Conservation (phyloP, 2,113 vertebrate species). For the Sus scrofa region DNA sequence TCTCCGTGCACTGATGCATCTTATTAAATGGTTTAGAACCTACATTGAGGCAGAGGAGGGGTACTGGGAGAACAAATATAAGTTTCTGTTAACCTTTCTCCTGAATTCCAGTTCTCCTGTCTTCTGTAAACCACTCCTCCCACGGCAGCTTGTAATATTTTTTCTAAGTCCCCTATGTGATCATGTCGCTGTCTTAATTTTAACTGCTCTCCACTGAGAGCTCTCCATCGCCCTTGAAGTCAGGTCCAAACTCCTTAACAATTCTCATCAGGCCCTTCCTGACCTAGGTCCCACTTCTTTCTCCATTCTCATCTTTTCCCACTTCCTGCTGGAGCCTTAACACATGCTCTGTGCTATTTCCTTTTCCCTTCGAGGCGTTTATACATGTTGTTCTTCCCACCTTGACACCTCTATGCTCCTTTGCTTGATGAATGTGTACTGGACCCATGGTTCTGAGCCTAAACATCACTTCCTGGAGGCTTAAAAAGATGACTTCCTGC, state of each 20-base stretch:
- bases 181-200: neutral
- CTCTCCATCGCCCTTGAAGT: neutral
- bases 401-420: neutral
- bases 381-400: neutral
- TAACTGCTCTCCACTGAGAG: neutral
- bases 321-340: neutral
- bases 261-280: neutral
- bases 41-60: neutral
- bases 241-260: slow-evolving; percentile 43
- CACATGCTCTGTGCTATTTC: neutral
- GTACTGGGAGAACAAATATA: neutral
- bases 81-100: slow-evolving; percentile 37
- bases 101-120: slow-evolving; percentile 34
- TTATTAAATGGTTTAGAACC: slow-evolving; percentile 23
- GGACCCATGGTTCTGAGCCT: neutral
- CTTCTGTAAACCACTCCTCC: slow-evolving; percentile 2
- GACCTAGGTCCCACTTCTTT: neutral
- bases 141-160: neutral
- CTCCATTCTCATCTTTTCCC: neutral
- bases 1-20: slow-evolving; percentile 20
- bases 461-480: slow-evolving; percentile 3
- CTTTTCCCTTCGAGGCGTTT: neutral
- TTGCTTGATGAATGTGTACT: neutral
- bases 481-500: slow-evolving; percentile 33
- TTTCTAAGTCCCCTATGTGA: neutral